A percentile compares a stretch with the other conserved stretches of the same genome.
Evolutionary conservation across 2,888 invertebrate species (phyloP).

Genomic region (Eilema caniola): DNA sequence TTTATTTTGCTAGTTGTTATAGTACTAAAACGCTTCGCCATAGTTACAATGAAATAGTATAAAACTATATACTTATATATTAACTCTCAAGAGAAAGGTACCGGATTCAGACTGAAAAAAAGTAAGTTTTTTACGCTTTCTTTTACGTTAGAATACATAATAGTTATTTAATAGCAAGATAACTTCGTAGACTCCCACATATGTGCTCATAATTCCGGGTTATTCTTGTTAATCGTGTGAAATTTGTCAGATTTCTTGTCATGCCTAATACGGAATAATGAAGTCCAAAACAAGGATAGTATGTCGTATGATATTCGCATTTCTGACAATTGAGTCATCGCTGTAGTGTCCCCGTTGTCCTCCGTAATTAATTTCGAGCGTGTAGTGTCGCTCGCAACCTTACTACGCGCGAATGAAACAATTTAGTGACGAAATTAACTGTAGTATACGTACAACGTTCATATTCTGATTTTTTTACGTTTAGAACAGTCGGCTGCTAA

Average conservation of each 20-base stretch:
- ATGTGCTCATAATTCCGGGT: conserved; percentile 33
- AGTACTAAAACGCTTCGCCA: conserved; percentile 30
- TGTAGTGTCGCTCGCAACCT: conserved; percentile 36
- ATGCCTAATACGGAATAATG: conserved; percentile 14
- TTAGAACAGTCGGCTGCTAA: neutral
- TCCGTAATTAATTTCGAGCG: conserved; percentile 47
- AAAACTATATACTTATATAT: conserved; percentile 49
- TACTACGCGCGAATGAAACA: conserved; percentile 2
- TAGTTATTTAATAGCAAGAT: conserved; percentile 40
- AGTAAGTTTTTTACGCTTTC: conserved; percentile 44
- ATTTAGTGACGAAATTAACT: neutral
- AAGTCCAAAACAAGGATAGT: conserved; percentile 44
- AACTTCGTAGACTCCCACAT: conserved; percentile 20
- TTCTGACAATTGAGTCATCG: conserved; percentile 67
- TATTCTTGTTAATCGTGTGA: conserved; percentile 25
- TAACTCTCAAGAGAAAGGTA: conserved; percentile 45
- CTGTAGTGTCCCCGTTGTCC: conserved; percentile 53
- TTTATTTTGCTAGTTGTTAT: conserved; percentile 39
- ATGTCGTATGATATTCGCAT: conserved; percentile 46
- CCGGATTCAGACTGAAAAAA: conserved; percentile 30
- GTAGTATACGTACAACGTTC: neutral
- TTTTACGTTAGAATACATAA: conserved; percentile 36
- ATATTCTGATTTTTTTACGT: neutral
- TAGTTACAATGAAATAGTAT: conserved; percentile 39
- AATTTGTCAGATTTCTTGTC: conserved; percentile 28